Evolutionary conservation across 2,888 invertebrate genomes (phyloP).

Genomic region (Meteorus cinctellus): DNA sequence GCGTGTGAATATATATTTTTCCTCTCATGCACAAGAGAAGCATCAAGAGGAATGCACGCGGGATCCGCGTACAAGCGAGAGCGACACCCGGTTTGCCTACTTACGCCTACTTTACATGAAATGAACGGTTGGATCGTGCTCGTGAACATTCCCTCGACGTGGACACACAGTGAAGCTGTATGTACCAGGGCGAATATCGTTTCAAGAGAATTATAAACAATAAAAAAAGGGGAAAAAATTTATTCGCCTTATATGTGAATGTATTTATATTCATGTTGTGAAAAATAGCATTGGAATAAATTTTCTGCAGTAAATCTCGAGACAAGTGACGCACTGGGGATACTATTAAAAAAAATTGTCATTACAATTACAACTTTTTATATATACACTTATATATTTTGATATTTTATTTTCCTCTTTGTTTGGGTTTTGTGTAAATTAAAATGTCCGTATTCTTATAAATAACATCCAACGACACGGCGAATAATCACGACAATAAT

Average conservation of each 20-base stretch:
- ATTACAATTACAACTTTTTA: neutral
- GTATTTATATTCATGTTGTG: slow-evolving; percentile 1
- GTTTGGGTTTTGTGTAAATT: neutral
- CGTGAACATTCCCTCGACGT: slow-evolving; percentile 54
- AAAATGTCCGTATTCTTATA: neutral
- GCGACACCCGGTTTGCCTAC: slow-evolving; percentile 69
- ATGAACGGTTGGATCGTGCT: slow-evolving; percentile 59
- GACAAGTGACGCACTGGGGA: neutral
- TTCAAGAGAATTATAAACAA: neutral
- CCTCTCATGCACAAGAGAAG: slow-evolving; percentile 11
- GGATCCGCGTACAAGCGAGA: slow-evolving; percentile 10
- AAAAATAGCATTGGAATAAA: neutral
- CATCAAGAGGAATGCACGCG: slow-evolving; percentile 28
- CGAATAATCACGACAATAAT: slow-evolving; percentile 47
- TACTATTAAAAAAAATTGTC: neutral
- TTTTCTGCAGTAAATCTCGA: neutral
- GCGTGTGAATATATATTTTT: neutral
- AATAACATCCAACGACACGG: neutral
- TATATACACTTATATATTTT: neutral
- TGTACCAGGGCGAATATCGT: slow-evolving; percentile 2
- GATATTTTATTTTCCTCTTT: neutral
- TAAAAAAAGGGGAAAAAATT: slow-evolving; percentile 29
- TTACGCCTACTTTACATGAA: slow-evolving; percentile 67
- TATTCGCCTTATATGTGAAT: neutral
- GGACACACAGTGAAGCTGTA: neutral